Percentiles rank a stretch among this genome's conserved stretches.
Evolutionary conservation across 1,140 invertebrate genomes (phyloP).

Genomic region (Lordiphosa mommai): DNA sequence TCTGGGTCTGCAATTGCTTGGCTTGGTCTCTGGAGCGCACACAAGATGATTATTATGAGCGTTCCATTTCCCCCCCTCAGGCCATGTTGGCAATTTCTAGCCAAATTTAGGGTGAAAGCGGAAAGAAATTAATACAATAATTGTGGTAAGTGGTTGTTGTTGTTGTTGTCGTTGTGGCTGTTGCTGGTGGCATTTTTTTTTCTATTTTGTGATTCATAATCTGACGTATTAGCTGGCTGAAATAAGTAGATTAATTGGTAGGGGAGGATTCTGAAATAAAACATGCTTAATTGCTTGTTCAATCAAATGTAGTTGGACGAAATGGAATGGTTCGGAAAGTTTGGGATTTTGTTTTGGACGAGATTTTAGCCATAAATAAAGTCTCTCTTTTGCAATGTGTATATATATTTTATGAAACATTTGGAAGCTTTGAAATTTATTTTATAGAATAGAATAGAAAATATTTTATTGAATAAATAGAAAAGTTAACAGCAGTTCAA

Average conservation of each 20-base stretch:
- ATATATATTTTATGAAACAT: too few species aligned
- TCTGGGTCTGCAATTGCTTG: slow-evolving; percentile 22
- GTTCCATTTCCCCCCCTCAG: background rate
- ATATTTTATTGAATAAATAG: too few species aligned
- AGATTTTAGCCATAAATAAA: too few species aligned
- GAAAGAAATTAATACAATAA: slow-evolving; percentile 68
- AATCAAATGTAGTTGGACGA: too few species aligned
- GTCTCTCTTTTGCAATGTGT: too few species aligned
- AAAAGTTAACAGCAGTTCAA: too few species aligned
- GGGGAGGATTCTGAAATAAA: slow-evolving; percentile 1
- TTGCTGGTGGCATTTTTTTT: slow-evolving; percentile 39
- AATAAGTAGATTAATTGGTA: background rate
- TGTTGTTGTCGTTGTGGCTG: slow-evolving; percentile 54
- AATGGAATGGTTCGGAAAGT: too few species aligned
- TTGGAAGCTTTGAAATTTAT: too few species aligned
- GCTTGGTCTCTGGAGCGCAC: slow-evolving; percentile 16
- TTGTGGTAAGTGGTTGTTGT: slow-evolving; percentile 69
- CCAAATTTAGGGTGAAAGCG: slow-evolving; percentile 16
- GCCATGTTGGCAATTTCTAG: slow-evolving; percentile 1
- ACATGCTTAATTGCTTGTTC: too few species aligned
- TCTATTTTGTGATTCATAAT: slow-evolving; percentile 22
- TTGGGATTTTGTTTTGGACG: too few species aligned
- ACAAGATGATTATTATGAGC: slow-evolving; percentile 19
- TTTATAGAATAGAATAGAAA: too few species aligned
- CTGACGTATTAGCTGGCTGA: too few species aligned